Percentiles rank a stretch among this genome's conserved stretches.
Evolutionary conservation across 2,888 invertebrate species (phyloP).

Genomic region (Lycaena phlaeas): DNA sequence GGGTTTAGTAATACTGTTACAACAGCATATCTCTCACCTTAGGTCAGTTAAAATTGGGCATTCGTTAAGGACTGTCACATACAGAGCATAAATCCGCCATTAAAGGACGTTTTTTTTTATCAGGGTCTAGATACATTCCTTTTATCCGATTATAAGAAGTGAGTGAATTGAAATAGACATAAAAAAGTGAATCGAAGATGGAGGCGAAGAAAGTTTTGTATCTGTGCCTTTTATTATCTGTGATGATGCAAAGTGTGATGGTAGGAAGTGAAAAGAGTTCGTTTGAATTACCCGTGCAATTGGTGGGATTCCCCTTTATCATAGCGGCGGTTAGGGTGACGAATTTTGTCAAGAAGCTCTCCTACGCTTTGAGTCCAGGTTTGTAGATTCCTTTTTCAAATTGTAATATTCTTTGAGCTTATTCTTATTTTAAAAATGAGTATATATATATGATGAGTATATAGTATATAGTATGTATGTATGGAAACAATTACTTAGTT

Average conservation of each 20-base stretch:
- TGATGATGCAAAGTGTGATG: constrained; percentile 45
- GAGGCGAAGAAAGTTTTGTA: constrained; percentile 48
- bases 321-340: constrained; percentile 84
- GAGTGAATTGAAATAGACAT: not conserved
- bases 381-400: constrained; percentile 24
- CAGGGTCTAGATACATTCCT: too few relatives aligned
- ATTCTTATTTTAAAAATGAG: too few relatives aligned
- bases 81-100: constrained; percentile 10
- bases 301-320: constrained; percentile 88
- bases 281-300: constrained; percentile 85
- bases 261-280: constrained; percentile 63
- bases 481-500: not conserved
- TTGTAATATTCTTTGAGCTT: not conserved
- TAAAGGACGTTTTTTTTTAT: not conserved
- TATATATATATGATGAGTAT: too few relatives aligned
- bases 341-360: constrained; percentile 87
- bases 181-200: constrained; percentile 32
- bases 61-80: constrained; percentile 39
- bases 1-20: constrained; percentile 45
- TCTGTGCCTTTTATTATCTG: constrained; percentile 38
- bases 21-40: constrained; percentile 39
- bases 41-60: constrained; percentile 50
- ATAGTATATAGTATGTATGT: not conserved
- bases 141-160: too few relatives aligned
- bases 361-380: constrained; percentile 88